phyloP scores from a whole-genome alignment of 1,140 invertebrate genomes.

The Drosophila watanabei region DNA sequence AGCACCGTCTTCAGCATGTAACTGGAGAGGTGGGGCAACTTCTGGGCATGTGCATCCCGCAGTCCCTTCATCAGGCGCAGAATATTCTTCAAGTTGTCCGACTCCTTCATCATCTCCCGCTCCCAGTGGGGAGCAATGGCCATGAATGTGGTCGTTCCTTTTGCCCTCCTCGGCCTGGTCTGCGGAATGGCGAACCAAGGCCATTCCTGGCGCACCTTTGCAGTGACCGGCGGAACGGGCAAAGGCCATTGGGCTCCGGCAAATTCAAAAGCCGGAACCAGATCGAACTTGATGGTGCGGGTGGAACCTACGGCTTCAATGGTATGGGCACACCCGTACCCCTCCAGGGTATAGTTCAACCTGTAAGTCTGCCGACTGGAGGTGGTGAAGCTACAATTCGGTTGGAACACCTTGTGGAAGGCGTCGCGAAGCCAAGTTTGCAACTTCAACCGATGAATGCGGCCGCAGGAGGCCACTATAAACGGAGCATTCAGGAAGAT shows the following conservation, averaged over 20 bases:
- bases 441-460: conserved; percentile 13
- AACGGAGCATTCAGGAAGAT: background rate
- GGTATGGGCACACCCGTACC: conserved; percentile 47
- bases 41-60: conserved; percentile 16
- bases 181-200: conserved; percentile 48
- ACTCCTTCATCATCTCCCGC: conserved; percentile 32
- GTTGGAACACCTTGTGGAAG: conserved; percentile 13
- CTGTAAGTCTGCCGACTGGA: background rate
- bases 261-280: conserved; percentile 48
- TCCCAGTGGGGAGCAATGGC: conserved; percentile 56
- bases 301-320: conserved; percentile 6
- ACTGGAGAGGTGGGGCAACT: conserved; percentile 33
- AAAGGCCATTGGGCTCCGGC: conserved; percentile 21
- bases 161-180: background rate
- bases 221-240: background rate
- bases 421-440: conserved; percentile 40
- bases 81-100: conserved; percentile 40
- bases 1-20: conserved; percentile 56
- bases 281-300: conserved; percentile 39
- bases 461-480: background rate
- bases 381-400: background rate
- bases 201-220: background rate
- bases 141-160: conserved; percentile 30
- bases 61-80: conserved; percentile 56
- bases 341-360: conserved; percentile 16